Percentiles rank a stretch among this genome's conserved stretches.
Conservation (phyloP, 2,113 vertebrate genomes). For the Hippoglossus stenolepis region DNA sequence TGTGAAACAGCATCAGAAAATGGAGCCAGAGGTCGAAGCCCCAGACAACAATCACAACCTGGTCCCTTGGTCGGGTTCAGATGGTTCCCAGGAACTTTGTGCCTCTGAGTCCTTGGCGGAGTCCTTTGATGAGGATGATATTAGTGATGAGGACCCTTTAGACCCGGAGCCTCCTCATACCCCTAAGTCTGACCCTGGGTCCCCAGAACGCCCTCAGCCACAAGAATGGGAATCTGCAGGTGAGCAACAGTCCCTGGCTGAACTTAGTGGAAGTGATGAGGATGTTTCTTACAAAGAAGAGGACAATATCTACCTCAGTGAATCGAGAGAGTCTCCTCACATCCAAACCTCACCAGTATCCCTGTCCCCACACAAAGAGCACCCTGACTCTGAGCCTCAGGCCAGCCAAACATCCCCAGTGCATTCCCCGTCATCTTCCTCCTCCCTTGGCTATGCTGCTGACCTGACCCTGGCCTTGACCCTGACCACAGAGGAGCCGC, state of each 20-base stretch:
- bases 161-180: slow-evolving; percentile 47
- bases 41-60: slow-evolving; percentile 75
- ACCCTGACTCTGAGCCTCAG: slow-evolving; percentile 35
- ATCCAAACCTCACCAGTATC: slow-evolving; percentile 32
- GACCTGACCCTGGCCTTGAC: slow-evolving; percentile 81
- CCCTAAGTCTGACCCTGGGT: slow-evolving; percentile 9
- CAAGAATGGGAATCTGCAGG: slow-evolving; percentile 44
- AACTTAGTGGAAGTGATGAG: slow-evolving; percentile 54
- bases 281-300: slow-evolving; percentile 47
- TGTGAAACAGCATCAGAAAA: slow-evolving; percentile 46
- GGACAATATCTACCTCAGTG: slow-evolving; percentile 36
- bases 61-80: slow-evolving; percentile 74
- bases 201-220: slow-evolving; percentile 37
- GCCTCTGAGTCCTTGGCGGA: slow-evolving; percentile 72
- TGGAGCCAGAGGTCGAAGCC: slow-evolving; percentile 70
- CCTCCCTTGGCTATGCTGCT: slow-evolving; percentile 76
- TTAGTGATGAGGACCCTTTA: slow-evolving; percentile 63
- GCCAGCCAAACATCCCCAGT: slow-evolving; percentile 54
- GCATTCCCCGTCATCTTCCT: slow-evolving; percentile 62
- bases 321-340: slow-evolving; percentile 48
- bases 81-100: slow-evolving; percentile 69
- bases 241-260: slow-evolving; percentile 34
- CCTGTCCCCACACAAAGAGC: slow-evolving; percentile 23
- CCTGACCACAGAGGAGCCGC: slow-evolving; percentile 73
- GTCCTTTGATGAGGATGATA: slow-evolving; percentile 70